Evolutionary conservation across 2,888 invertebrate species (phyloP), one percentile per base, ranked within the genome.

Genomic region (Hirudinaria manillensis): DNA sequence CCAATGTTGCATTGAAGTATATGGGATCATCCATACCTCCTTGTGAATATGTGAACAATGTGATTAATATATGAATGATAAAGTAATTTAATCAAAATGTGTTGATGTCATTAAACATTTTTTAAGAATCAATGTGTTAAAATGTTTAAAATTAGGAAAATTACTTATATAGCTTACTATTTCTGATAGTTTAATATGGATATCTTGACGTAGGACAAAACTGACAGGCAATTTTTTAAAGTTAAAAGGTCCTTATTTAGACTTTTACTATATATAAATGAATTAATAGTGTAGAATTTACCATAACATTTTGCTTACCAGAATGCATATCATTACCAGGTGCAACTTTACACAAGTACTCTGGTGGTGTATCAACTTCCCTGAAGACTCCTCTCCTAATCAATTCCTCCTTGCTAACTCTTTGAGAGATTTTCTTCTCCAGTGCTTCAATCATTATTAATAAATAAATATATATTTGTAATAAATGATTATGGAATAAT

Each of bases 341-440:
- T 45, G 45, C 45, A 45, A 45, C 45, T 45, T 45, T 45, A 16
- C 13, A 45, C 1, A 16, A 45, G 45, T 16, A n/a, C 2, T 61
- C 61, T 7, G 61, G 61, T 36, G 16, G 19, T 45, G 51, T 29
- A 0, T 34, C 51, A 10, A 66, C 75, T 51, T 83, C 83, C 75
- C 82, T 83, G 80, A 96, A 89, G 82, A 96, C 94, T 84, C 96
- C 95, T 88, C 94, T 94, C 88, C 94, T 92, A 86, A 96, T 93
- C 89, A 96, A 89, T 87, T 96, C 96, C 87, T 96, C 95, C 88
- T 95, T 90, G 88, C 94, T 94, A 86, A 94, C 93, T 88, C 96
- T 92, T 89, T 96, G 93, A 87, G 95, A 96, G 89, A 97, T 95
- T 89, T 96, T 95, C 87, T 96, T 90, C 88, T 97, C 96, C 89